Evolutionary conservation across 2,797 vertebrate species (phyloP), one percentile per base, ranked within the genome.

Genomic region (Cryptoblepharus egeriae): DNA sequence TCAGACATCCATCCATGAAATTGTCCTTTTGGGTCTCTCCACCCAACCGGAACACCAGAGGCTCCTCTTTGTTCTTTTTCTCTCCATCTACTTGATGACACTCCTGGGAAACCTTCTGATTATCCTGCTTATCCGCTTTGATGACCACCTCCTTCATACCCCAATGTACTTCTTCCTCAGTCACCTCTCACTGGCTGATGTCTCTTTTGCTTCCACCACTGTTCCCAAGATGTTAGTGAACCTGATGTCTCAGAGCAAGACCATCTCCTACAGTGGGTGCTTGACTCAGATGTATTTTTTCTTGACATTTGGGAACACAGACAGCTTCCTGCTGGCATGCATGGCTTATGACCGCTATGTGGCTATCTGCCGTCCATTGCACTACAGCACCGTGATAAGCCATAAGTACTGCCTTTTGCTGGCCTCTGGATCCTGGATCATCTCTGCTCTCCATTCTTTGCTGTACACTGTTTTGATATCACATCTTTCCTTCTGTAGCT

Each of bases 341-440:
- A 94, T 94, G 94, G 92, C 93, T 75, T 94, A 93, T n/a, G 92
- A 94, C 75, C 90, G 88, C 68, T 93, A 92, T 0, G 74, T 95
- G 67, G 94, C 94, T 69, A 87, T 95, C 0, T 72, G 90, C 37
- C 90, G 88, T 57, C 94, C 93, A 22, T 77, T 94, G 35, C 89
- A 86, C 28, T 94, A 95, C 12, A n/a, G 88, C 1, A 79, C 71
- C 0, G 74, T 85, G 45, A 92, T 94, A 87, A 92, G 88, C 0
- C 85, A 16, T 10, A 60, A 39, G 12, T 65, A 87, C 0, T 86
- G 92, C 52, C 77, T 91, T 65, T 37, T 64, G 18, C 70, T 94
- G 77, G 79, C 91, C 49, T 88, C 90, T n/a, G 82, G 84, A 5
- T 93, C 90, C 1, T 91, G 91, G 57, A 35, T 93, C 37, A 73